These are phyloP conservation scores for Gambusia holbrooki DNA, from an alignment of 2,113 vertebrate genomes.

Conservation along the genomic window DNA sequence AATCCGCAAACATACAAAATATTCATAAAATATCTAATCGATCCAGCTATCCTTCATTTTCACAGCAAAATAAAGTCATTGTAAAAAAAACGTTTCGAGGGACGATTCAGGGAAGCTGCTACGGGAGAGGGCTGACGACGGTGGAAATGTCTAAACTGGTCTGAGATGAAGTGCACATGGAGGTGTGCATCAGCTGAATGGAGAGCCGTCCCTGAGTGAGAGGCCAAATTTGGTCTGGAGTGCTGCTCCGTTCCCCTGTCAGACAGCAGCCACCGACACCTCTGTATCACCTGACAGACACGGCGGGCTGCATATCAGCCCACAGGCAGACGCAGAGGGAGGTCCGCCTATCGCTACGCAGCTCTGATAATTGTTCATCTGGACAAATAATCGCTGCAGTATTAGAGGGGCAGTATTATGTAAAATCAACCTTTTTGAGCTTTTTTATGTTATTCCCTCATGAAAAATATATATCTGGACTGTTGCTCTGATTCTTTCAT, in stretches of 20 bases:
- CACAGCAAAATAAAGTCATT: not conserved
- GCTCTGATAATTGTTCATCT: constrained; percentile 11
- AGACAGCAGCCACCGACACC: constrained; percentile 89
- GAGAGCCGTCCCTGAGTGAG: constrained; percentile 76
- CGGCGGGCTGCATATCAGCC: constrained; percentile 78
- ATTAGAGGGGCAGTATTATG: too few relatives aligned
- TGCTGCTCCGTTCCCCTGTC: constrained; percentile 84
- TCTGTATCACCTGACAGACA: constrained; percentile 86
- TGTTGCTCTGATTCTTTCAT: too few relatives aligned
- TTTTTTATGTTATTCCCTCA: too few relatives aligned
- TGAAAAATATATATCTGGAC: too few relatives aligned
- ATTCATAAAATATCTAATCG: not conserved
- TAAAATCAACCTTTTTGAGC: too few relatives aligned
- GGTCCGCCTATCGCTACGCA: constrained; percentile 31
- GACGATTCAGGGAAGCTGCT: not conserved
- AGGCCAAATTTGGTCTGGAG: constrained; percentile 92
- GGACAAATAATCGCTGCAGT: not conserved
- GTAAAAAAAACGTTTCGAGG: not conserved
- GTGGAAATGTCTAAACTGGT: not conserved
- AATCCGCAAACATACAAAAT: not conserved
- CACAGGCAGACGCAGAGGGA: constrained; percentile 40
- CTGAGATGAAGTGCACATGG: not conserved
- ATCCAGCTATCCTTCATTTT: not conserved
- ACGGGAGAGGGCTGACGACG: not conserved
- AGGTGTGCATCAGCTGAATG: constrained; percentile 25